These are phyloP conservation scores for Nephila pilipes DNA, from an alignment of 1,140 invertebrate genomes.

Conservation along the genomic window DNA sequence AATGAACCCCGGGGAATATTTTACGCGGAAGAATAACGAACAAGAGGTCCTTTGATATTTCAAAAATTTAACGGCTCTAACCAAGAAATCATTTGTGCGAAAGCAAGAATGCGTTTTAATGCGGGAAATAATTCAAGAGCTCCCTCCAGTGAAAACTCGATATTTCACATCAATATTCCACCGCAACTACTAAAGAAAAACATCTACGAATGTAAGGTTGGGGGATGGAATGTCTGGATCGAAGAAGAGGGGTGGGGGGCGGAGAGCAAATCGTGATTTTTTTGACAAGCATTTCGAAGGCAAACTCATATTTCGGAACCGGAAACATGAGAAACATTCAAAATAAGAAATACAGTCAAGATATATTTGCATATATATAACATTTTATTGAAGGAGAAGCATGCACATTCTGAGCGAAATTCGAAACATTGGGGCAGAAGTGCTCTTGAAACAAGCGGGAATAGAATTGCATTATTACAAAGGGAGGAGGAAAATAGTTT, in stretches of 20 bases:
- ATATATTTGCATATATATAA: conserved; percentile 69
- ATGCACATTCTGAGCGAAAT: conserved; percentile 27
- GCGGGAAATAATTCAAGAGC: not conserved
- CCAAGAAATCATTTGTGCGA: not conserved
- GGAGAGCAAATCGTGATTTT: not conserved
- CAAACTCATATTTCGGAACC: conserved; percentile 1
- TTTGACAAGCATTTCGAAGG: not conserved
- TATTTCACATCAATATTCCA: conserved; percentile 52
- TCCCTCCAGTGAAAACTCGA: not conserved
- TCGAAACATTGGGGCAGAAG: conserved; percentile 5
- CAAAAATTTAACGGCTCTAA: not conserved
- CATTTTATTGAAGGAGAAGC: conserved; percentile 46
- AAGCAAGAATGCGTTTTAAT: not conserved
- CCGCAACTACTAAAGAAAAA: conserved; percentile 14
- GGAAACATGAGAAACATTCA: conserved; percentile 1
- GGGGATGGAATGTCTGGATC: not conserved
- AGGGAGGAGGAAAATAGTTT: not conserved
- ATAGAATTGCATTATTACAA: conserved; percentile 29
- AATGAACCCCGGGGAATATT: too few relatives aligned
- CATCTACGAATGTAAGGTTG: not conserved
- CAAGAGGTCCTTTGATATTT: too few relatives aligned
- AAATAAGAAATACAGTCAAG: conserved; percentile 56
- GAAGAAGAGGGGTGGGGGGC: not conserved
- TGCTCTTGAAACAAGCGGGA: conserved; percentile 24
- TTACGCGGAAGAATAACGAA: not conserved